These are phyloP conservation scores for Enteromius argenteus DNA, from an alignment of 2,797 vertebrate genomes.

Conservation along the genomic window DNA sequence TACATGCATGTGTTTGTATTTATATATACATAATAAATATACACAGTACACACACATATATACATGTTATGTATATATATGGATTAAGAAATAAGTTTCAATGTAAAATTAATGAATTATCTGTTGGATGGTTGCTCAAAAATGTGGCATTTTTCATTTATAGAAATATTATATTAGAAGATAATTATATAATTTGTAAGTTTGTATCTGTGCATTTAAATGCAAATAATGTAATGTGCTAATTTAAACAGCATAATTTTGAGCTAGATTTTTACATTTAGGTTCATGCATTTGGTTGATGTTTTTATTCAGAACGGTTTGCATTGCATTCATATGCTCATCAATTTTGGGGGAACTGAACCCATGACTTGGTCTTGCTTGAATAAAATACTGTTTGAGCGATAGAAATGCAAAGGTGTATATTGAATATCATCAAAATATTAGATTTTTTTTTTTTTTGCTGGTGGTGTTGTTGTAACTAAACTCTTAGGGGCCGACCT, in stretches of 20 bases:
- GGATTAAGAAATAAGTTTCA: too few relatives aligned
- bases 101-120: too few relatives aligned
- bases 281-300: not conserved
- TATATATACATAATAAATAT: too few relatives aligned
- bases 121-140: too few relatives aligned
- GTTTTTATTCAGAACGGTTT: not conserved
- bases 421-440: not conserved
- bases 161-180: not conserved
- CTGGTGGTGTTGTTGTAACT: constrained; percentile 41
- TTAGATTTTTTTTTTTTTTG: not conserved
- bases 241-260: not conserved
- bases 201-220: not conserved
- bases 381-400: not conserved
- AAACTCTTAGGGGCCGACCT: constrained; percentile 36
- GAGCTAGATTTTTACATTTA: not conserved
- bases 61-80: too few relatives aligned
- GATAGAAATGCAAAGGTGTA: not conserved
- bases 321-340: not conserved
- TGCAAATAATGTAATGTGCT: not conserved
- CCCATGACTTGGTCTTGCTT: not conserved
- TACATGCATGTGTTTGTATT: too few relatives aligned
- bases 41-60: too few relatives aligned
- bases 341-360: not conserved
- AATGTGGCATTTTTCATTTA: not conserved
- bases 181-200: not conserved